phyloP scores from a whole-genome alignment of 2,888 invertebrate genomes.

The Abscondita cerata region DNA sequence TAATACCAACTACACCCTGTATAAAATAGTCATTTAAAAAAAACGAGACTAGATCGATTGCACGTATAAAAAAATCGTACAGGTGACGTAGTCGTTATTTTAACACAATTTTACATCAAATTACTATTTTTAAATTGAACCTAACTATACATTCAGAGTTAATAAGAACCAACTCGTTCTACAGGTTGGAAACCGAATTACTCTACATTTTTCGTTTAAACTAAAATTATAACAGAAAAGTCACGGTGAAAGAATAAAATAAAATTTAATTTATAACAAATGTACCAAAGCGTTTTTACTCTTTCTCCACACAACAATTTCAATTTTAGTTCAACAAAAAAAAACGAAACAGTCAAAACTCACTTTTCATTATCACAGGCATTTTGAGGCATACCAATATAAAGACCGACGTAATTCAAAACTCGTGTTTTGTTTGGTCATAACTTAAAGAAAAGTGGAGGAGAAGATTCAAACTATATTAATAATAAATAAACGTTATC shows the following conservation, averaged over 20 bases:
- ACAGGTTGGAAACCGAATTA: slow-evolving; percentile 12
- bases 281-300: neutral
- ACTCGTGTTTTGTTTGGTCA: slow-evolving; percentile 40
- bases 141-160: slow-evolving; percentile 5
- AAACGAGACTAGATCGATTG: slow-evolving; percentile 5
- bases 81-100: slow-evolving; percentile 16
- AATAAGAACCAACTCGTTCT: slow-evolving; percentile 9
- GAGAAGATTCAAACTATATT: neutral
- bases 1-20: slow-evolving; percentile 15
- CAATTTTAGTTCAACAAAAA: slow-evolving; percentile 18
- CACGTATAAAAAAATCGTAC: slow-evolving; percentile 7
- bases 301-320: slow-evolving; percentile 3
- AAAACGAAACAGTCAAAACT: slow-evolving; percentile 31
- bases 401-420: slow-evolving; percentile 12
- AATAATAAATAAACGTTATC: slow-evolving; percentile 3
- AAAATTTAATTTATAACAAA: too few relatives aligned
- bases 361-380: slow-evolving; percentile 53
- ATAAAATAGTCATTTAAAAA: slow-evolving; percentile 5
- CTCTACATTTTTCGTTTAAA: neutral
- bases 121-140: slow-evolving; percentile 17
- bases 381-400: slow-evolving; percentile 53
- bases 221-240: slow-evolving; percentile 1
- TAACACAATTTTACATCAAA: slow-evolving; percentile 24
- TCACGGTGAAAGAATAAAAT: too few relatives aligned
- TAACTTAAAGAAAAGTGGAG: slow-evolving; percentile 17